phyloP scores from a whole-genome alignment of 2,797 vertebrate species.

The Ceyx erithaca region DNA sequence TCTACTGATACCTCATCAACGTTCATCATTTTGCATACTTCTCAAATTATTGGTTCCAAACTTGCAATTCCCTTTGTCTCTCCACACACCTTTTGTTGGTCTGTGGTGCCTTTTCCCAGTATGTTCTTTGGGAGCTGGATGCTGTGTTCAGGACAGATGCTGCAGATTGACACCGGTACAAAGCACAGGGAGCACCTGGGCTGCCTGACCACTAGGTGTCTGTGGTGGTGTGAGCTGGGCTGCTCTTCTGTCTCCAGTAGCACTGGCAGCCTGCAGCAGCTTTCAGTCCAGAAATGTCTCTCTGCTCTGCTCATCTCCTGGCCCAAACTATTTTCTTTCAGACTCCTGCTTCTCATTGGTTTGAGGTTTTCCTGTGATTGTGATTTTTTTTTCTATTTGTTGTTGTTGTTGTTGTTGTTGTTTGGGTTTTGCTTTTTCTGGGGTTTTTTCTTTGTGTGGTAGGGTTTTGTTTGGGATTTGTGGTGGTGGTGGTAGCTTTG shows the following conservation, averaged over 20 bases:
- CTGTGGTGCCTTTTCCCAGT: background rate
- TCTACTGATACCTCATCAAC: background rate
- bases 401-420: too few species aligned
- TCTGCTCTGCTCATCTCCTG: accelerated
- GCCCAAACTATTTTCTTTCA: background rate
- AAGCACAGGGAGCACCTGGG: background rate
- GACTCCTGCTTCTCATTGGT: accelerated
- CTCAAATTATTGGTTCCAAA: background rate
- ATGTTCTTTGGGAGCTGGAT: accelerated
- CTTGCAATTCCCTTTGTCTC: too few species aligned
- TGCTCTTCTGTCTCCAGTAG: accelerated
- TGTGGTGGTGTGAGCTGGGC: background rate
- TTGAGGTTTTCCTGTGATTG: background rate
- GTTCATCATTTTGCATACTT: background rate
- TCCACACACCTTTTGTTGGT: background rate
- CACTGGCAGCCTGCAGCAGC: accelerated
- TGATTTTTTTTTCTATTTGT: too few species aligned
- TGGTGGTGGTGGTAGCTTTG: too few species aligned
- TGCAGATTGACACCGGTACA: accelerated
- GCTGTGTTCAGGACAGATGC: accelerated
- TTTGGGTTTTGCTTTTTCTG: too few species aligned
- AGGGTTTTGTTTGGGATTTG: too few species aligned
- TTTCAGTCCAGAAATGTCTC: background rate
- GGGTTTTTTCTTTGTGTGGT: too few species aligned
- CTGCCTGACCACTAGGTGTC: constrained; percentile 15